These are phyloP conservation scores for Bilobella aurantiaca DNA, from an alignment of 1,140 invertebrate species.

Conservation along the genomic window DNA sequence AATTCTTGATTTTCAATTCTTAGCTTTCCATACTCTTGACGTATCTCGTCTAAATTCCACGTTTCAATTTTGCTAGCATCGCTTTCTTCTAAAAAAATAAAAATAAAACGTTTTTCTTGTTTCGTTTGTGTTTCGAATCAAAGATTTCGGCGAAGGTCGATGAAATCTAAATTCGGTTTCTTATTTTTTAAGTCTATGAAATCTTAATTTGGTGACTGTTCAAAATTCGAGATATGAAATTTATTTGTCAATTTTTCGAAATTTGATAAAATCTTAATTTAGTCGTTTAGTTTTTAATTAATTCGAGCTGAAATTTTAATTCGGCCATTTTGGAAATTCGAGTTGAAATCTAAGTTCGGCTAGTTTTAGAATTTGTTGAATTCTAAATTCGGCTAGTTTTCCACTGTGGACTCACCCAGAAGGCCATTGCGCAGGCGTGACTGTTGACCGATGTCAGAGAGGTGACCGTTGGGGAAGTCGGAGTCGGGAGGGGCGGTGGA, in stretches of 20 bases:
- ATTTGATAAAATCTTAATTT: too few species aligned
- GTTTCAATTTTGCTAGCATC: slow-evolving; percentile 13
- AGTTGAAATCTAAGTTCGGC: too few species aligned
- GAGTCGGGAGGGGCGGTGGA: slow-evolving; percentile 22
- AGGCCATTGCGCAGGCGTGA: neutral
- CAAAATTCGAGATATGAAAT: too few species aligned
- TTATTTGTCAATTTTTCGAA: too few species aligned
- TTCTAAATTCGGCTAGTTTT: too few species aligned
- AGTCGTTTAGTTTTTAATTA: too few species aligned
- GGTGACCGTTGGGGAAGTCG: neutral
- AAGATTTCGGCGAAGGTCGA: too few species aligned
- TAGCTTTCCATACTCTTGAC: slow-evolving; percentile 39
- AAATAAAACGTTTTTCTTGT: neutral
- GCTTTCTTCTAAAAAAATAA: neutral
- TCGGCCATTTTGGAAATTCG: neutral
- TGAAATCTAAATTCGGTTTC: too few species aligned
- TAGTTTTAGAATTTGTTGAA: too few species aligned
- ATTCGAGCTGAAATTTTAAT: neutral
- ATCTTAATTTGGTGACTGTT: too few species aligned
- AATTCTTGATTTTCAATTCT: slow-evolving; percentile 55
- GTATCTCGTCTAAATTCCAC: slow-evolving; percentile 31
- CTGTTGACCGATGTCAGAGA: neutral
- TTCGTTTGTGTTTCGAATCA: neutral
- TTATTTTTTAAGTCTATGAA: too few species aligned
- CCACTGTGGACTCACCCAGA: neutral